These are phyloP conservation scores for Bombus affinis DNA, from an alignment of 1,140 invertebrate species.

Conservation along the genomic window DNA sequence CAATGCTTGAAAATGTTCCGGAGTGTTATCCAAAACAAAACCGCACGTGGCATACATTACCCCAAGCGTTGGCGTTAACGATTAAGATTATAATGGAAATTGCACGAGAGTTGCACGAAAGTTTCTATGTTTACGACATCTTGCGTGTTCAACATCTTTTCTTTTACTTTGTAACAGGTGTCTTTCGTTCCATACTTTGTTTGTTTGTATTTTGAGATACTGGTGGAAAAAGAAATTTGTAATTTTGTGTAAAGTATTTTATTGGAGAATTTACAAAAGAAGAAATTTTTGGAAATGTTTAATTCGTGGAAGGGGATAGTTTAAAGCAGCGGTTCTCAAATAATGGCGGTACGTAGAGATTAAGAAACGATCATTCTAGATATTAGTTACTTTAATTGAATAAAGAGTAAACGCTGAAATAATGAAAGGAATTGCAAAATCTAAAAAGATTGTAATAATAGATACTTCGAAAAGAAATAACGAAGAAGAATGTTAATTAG, in stretches of 20 bases:
- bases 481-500: too few relatives aligned
- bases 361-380: not conserved
- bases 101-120: too few relatives aligned
- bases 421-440: not conserved
- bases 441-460: not conserved
- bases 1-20: not conserved
- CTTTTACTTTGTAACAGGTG: not conserved
- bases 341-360: too few relatives aligned
- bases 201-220: not conserved
- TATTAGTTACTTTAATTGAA: not conserved
- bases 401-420: not conserved
- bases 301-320: too few relatives aligned
- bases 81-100: not conserved
- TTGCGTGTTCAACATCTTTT: not conserved
- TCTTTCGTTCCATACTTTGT: not conserved
- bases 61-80: not conserved
- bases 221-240: not conserved
- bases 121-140: not conserved
- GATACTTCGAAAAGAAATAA: not conserved
- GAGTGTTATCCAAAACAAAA: conserved; percentile 1
- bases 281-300: not conserved
- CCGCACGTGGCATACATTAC: conserved; percentile 27
- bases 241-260: too few relatives aligned
- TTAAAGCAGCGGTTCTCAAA: too few relatives aligned
- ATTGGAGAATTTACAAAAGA: not conserved